A percentile compares a stretch with the other conserved stretches of the same genome.
Conservation (phyloP, 2,888 invertebrate genomes). For the Campoplex capitator region DNA sequence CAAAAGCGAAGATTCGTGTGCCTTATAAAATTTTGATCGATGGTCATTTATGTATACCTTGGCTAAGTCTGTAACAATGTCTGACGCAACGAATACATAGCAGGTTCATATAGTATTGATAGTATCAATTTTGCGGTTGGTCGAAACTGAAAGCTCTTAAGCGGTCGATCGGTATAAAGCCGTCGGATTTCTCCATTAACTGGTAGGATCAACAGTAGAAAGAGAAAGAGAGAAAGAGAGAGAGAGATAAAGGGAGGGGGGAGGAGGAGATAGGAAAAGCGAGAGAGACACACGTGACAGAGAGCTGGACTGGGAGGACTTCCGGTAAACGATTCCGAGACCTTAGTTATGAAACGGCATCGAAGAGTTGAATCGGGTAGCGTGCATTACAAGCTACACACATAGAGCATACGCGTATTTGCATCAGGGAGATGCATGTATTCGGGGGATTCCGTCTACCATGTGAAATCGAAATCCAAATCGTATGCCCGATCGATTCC, state of each 20-base stretch:
- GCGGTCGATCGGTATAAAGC: conserved; percentile 53
- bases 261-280: background rate
- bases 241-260: background rate
- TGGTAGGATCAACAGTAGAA: background rate
- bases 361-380: conserved; percentile 19
- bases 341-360: conserved; percentile 1
- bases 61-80: conserved; percentile 16
- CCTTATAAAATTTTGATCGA: background rate
- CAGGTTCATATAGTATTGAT: conserved; percentile 35
- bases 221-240: conserved; percentile 1
- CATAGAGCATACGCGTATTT: background rate
- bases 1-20: no score
- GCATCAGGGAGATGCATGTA: conserved; percentile 17
- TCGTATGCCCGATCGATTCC: conserved; percentile 57
- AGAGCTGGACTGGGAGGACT: conserved; percentile 6
- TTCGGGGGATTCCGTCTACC: conserved; percentile 26
- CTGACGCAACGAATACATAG: background rate
- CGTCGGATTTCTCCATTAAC: conserved; percentile 60
- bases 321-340: conserved; percentile 36
- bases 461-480: conserved; percentile 60
- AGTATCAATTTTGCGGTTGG: conserved; percentile 58
- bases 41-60: conserved; percentile 15
- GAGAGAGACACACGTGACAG: background rate
- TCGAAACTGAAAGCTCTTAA: conserved; percentile 57
- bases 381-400: conserved; percentile 40